Conservation (phyloP, 2,113 vertebrate genomes). For the Mustela lutreola region DNA sequence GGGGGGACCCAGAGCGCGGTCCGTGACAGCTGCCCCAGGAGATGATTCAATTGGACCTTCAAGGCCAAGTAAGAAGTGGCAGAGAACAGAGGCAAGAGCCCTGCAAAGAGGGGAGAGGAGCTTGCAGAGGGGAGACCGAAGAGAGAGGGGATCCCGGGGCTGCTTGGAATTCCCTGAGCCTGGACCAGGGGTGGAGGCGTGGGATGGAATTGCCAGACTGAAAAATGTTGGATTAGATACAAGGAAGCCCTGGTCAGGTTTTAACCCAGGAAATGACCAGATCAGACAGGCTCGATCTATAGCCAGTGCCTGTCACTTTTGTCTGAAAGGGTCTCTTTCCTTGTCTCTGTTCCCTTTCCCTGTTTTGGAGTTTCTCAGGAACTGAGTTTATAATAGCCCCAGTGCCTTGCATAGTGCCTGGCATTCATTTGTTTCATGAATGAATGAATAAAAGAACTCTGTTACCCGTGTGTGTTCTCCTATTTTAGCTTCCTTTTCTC, state of each 20-base stretch:
- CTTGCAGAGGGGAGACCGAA: neutral
- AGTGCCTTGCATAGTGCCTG: neutral
- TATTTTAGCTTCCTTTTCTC: neutral
- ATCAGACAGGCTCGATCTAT: neutral
- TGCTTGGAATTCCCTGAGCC: neutral
- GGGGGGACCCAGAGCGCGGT: neutral
- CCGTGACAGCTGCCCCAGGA: neutral
- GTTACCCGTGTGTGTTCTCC: neutral
- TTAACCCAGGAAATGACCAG: neutral
- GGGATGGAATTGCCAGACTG: neutral
- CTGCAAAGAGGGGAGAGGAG: neutral
- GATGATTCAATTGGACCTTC: neutral
- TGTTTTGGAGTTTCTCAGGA: neutral
- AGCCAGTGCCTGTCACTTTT: neutral
- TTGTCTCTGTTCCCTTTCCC: neutral
- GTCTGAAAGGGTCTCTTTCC: neutral
- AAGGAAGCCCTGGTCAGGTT: neutral
- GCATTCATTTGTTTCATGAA: neutral
- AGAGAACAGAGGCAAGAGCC: neutral
- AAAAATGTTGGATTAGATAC: neutral
- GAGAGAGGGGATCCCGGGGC: too few species aligned
- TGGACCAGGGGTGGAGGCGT: neutral
- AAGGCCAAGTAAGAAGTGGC: neutral
- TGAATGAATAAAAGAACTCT: neutral
- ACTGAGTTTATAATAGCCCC: neutral